phyloP scores from a whole-genome alignment of 2,113 vertebrate species.

The Chaetorhynchus papuensis region DNA sequence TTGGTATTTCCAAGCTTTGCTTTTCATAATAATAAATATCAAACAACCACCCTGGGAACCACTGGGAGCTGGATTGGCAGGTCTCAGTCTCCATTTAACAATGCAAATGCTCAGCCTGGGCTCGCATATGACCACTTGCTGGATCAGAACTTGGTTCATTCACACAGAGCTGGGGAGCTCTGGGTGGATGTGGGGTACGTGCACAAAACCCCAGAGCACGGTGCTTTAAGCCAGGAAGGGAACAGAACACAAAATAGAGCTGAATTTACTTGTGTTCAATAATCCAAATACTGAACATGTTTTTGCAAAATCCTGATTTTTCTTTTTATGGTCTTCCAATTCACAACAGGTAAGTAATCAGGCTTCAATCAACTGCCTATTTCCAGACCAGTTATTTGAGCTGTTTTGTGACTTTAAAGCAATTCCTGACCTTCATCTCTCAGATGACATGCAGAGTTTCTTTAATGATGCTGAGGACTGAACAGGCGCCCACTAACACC shows the following conservation, averaged over 20 bases:
- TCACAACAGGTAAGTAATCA: slow-evolving; percentile 12
- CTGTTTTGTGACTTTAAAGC: slow-evolving; percentile 35
- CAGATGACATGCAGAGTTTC: neutral
- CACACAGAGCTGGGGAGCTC: neutral
- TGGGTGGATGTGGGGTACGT: neutral
- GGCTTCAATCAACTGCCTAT: neutral
- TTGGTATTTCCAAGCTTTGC: neutral
- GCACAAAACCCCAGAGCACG: neutral
- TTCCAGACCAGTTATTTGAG: neutral
- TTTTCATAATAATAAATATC: neutral
- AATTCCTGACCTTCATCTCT: slow-evolving; percentile 36
- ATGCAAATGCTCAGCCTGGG: neutral
- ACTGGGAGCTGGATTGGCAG: neutral
- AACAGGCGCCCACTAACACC: neutral
- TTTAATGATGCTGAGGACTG: neutral
- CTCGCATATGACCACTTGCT: neutral
- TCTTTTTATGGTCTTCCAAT: neutral
- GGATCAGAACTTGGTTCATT: neutral
- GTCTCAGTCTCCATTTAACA: neutral
- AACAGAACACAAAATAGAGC: neutral
- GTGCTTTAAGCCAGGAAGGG: neutral
- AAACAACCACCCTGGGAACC: neutral
- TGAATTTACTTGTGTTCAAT: neutral
- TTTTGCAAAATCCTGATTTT: neutral
- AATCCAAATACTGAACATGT: neutral